Conservation (phyloP, 2,797 vertebrate genomes). For the Bryconaethiops microstoma region DNA sequence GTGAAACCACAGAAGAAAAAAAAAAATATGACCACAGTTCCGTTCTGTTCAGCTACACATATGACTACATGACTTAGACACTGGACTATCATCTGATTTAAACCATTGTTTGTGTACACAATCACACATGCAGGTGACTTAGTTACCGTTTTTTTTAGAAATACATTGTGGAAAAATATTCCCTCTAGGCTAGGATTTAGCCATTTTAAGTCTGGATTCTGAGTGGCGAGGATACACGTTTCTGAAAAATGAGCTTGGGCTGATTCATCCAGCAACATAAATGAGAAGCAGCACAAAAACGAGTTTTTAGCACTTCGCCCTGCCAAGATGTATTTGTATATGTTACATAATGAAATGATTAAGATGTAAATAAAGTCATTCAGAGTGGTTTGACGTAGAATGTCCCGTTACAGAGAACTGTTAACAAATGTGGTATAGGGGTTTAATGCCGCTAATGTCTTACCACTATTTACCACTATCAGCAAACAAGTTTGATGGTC, state of each 20-base stretch:
- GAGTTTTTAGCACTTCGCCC: background rate
- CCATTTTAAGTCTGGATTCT: background rate
- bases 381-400: too few species aligned
- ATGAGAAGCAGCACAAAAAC: background rate
- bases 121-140: background rate
- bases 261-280: background rate
- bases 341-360: too few species aligned
- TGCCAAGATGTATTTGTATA: background rate
- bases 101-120: background rate
- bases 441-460: too few species aligned
- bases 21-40: conserved; percentile 25
- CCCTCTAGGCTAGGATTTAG: background rate
- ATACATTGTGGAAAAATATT: background rate
- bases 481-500: too few species aligned
- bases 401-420: too few species aligned
- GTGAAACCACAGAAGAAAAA: conserved; percentile 60
- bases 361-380: too few species aligned
- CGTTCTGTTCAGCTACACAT: conserved; percentile 23
- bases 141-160: background rate
- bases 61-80: conserved; percentile 17
- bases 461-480: too few species aligned
- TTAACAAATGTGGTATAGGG: too few species aligned
- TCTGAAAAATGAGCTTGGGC: background rate
- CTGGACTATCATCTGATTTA: conserved; percentile 12
- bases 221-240: background rate